Base-by-base conservation (phyloP, 2,797 vertebrate species). In the Oryzias dopingdopingensis region DNA sequence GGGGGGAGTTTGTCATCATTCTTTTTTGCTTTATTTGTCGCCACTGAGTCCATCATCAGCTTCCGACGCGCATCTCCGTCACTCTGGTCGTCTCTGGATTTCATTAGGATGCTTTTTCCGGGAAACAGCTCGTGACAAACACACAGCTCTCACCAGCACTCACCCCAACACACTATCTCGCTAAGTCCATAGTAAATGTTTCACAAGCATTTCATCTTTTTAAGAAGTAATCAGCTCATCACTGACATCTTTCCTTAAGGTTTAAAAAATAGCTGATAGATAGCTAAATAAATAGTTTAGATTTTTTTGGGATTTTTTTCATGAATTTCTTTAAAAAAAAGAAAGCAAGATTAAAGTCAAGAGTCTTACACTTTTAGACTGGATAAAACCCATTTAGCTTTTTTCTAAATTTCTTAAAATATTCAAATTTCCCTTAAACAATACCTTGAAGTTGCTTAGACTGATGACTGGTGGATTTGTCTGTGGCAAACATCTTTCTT, bases 121-220 rank as follows among this genome's bases (percentile, higher is more conserved):
- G 59, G 64, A 80, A 76, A 84, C 78, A 79, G 66, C 59, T 70
- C 45, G 37, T 81, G 67, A 75, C 77, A 80, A 76, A 53, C 46
- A 56, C 26, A 48, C 49, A 64, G 65, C 70, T 60, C 72, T 40
- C 62, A n/a, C 62, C 56, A 18, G 6, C 42, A 53, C 42, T 77
- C 67, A 84, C 77, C 79, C 82, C 74, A 72, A 74, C 66, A 67
- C 45, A 43, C 52, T 64, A 61, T 47, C 32, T 67, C 55, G 17
- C 56, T 76, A 48, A 32, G 48, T 63, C 42, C 14, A 5, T 13
- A n/a, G 14, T 43, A 15, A 59, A 62, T 40, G 29, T 48, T 62
- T 70, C 45, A 56, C 32, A 32, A 24, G 26, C 23, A 5, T 14
- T 26, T 26, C 26, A 6, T 29, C 26, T 6, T 6, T 29, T 29